Evolutionary conservation across 2,888 invertebrate genomes (phyloP).

Genomic region (Acleris laterana): DNA sequence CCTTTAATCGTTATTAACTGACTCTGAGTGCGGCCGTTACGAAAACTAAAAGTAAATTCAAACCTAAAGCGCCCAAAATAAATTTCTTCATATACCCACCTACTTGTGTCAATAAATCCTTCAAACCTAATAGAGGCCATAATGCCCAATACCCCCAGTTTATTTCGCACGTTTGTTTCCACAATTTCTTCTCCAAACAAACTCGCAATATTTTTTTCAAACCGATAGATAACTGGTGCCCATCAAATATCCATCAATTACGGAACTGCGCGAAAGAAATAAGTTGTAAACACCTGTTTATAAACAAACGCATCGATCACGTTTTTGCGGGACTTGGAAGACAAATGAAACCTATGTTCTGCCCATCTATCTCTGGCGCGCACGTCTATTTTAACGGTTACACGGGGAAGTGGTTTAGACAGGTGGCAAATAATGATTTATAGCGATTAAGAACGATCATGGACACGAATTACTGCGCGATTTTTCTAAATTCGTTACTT

Average conservation of each 20-base stretch:
- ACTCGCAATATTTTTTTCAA: background rate
- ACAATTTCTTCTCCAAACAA: background rate
- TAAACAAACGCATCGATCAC: slow-evolving; percentile 64
- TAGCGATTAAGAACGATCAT: background rate
- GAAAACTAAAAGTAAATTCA: too few species aligned
- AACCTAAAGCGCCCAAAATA: too few species aligned
- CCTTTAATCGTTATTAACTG: too few species aligned
- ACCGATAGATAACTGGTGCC: slow-evolving; percentile 17
- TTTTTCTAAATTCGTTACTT: too few species aligned
- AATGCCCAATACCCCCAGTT: too few species aligned
- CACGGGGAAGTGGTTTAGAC: background rate
- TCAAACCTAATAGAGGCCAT: too few species aligned
- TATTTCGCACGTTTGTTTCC: too few species aligned
- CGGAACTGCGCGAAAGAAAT: slow-evolving; percentile 13
- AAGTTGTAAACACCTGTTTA: slow-evolving; percentile 63
- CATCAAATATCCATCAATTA: slow-evolving; percentile 32
- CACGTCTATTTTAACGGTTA: slow-evolving; percentile 22
- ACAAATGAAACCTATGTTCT: slow-evolving; percentile 60
- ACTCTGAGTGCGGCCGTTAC: too few species aligned
- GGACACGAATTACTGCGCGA: too few species aligned
- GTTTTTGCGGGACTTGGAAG: slow-evolving; percentile 63
- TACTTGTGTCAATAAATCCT: too few species aligned
- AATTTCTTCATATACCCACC: too few species aligned
- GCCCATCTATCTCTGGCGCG: slow-evolving; percentile 47
- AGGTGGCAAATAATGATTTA: background rate